A percentile compares a stretch with the other conserved stretches of the same genome.
Conservation (phyloP, 1,140 invertebrate genomes). For the Cardiocondyla obscurior region DNA sequence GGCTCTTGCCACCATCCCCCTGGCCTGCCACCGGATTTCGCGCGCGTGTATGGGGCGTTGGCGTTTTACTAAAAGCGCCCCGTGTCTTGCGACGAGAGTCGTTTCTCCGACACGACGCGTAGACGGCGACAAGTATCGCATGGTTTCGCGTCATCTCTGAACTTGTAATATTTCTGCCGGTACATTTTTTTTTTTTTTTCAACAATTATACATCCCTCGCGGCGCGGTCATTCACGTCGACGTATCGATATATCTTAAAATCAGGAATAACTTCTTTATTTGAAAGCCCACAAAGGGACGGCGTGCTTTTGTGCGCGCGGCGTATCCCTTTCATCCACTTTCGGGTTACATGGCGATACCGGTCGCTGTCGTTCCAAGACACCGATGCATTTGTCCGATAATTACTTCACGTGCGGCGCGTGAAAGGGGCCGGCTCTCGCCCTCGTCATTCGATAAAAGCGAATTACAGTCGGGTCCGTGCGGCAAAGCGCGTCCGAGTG, state of each 20-base stretch:
- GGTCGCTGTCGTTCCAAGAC: not conserved
- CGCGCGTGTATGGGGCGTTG: constrained; percentile 54
- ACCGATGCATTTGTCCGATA: constrained; percentile 2
- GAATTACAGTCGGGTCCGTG: constrained; percentile 22
- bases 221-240: not conserved
- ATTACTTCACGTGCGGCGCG: constrained; percentile 9
- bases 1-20: not conserved
- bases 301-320: not conserved
- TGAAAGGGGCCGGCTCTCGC: not conserved
- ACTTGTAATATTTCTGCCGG: not conserved
- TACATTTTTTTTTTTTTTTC: no score
- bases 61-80: constrained; percentile 50
- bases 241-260: not conserved
- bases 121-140: not conserved
- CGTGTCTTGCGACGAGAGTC: constrained; percentile 44
- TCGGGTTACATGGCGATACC: not conserved
- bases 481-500: constrained; percentile 8
- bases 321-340: not conserved
- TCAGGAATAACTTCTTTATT: not conserved
- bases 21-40: not conserved
- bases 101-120: constrained; percentile 26
- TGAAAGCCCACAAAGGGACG: not conserved
- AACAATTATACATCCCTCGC: not conserved
- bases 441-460: constrained; percentile 44
- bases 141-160: not conserved